Conservation (phyloP, 2,113 vertebrate species). For the Shinisaurus crocodilurus region DNA sequence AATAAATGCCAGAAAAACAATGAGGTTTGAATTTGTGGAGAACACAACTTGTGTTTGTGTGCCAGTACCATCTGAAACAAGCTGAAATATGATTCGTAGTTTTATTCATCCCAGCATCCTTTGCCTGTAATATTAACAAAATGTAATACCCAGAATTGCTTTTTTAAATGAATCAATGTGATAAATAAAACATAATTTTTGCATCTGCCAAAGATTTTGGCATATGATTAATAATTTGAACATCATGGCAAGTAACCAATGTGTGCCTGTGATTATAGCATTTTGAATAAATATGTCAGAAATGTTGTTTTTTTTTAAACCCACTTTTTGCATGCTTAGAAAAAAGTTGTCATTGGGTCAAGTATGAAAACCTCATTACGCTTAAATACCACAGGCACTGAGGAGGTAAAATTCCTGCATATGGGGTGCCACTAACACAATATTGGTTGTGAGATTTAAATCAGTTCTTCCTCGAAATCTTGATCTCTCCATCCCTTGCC, state of each 20-base stretch:
- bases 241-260: constrained; percentile 59
- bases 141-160: constrained; percentile 50
- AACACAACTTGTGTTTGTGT: constrained; percentile 59
- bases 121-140: constrained; percentile 59
- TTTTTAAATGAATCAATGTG: constrained; percentile 61
- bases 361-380: constrained; percentile 67
- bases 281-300: constrained; percentile 64
- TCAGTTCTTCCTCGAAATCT: not conserved
- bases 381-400: constrained; percentile 47
- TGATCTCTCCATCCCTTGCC: not conserved
- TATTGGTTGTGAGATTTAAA: constrained; percentile 40
- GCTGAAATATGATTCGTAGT: constrained; percentile 70
- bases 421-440: constrained; percentile 23
- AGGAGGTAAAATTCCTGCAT: constrained; percentile 31
- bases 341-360: constrained; percentile 59
- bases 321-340: constrained; percentile 41
- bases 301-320: constrained; percentile 41
- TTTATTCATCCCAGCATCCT: constrained; percentile 63
- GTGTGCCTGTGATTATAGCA: constrained; percentile 62
- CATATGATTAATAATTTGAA: constrained; percentile 65
- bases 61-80: constrained; percentile 64
- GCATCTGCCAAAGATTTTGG: constrained; percentile 61
- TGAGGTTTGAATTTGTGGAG: constrained; percentile 55
- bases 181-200: constrained; percentile 72
- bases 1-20: constrained; percentile 66